These are phyloP conservation scores for Eueremaeus valkanovi DNA, from an alignment of 2,888 invertebrate species.

Conservation along the genomic window DNA sequence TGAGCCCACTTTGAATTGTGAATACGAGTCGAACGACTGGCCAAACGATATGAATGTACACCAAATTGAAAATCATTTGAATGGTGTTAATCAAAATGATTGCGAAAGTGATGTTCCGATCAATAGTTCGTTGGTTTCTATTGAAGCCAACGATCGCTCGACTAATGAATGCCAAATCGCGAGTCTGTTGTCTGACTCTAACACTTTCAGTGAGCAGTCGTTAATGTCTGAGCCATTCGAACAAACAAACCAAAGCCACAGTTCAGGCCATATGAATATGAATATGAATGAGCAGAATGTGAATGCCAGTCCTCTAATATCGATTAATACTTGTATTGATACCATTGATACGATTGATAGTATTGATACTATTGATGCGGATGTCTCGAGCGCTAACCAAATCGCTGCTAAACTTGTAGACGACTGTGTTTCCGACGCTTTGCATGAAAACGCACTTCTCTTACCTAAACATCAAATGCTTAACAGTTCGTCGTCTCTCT, in stretches of 20 bases:
- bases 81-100: neutral
- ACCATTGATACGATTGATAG: no score
- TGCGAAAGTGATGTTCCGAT: neutral
- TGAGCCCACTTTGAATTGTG: neutral
- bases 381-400: neutral
- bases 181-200: neutral
- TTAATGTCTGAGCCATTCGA: neutral
- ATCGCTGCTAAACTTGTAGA: neutral
- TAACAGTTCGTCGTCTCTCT: constrained; percentile 3
- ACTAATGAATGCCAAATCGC: constrained; percentile 11
- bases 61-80: neutral
- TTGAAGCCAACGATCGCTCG: neutral
- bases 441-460: constrained; percentile 13
- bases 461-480: constrained; percentile 4
- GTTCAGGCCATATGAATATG: neutral
- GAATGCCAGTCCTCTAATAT: no score
- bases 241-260: neutral
- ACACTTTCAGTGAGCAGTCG: neutral
- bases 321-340: no score
- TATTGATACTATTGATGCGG: no score
- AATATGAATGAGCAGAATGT: no score
- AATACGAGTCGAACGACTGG: neutral
- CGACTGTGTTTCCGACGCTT: neutral
- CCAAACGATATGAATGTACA: neutral
- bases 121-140: neutral